phyloP scores from a whole-genome alignment of 37 sponge, comb jelly and placozoan species.

The Bolinopsis microptera region DNA sequence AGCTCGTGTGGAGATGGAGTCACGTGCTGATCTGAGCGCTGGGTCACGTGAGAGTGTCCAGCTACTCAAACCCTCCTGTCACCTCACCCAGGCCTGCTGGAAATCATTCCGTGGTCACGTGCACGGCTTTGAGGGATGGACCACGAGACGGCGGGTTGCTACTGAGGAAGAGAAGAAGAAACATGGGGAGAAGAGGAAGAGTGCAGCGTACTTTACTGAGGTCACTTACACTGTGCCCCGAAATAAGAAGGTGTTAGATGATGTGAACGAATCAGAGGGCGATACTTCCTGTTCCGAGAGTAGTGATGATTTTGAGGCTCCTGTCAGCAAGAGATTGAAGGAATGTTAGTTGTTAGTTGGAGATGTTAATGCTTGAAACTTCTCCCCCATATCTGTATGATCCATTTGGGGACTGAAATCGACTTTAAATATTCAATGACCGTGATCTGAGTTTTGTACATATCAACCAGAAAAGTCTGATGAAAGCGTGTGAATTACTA shows the following conservation, averaged over 20 bases:
- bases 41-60: not conserved
- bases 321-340: not conserved
- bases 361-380: too few species aligned
- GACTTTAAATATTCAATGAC: too few species aligned
- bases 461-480: too few species aligned
- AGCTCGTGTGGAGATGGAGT: not conserved
- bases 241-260: not conserved
- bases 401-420: too few species aligned
- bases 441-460: too few species aligned
- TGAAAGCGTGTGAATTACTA: too few species aligned
- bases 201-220: not conserved
- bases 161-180: slow-evolving; percentile 7
- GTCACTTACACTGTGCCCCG: not conserved
- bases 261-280: too few species aligned
- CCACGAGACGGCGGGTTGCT: not conserved
- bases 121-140: not conserved
- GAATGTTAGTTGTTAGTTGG: too few species aligned
- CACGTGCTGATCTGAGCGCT: not conserved
- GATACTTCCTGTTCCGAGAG: not conserved
- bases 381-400: too few species aligned
- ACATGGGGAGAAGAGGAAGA: not conserved
- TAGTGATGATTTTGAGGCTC: not conserved
- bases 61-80: slow-evolving; percentile 28
- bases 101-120: not conserved
- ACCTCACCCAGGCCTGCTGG: slow-evolving; percentile 4